Conservation (phyloP, 2,888 invertebrate species). For the Timandra comae region DNA sequence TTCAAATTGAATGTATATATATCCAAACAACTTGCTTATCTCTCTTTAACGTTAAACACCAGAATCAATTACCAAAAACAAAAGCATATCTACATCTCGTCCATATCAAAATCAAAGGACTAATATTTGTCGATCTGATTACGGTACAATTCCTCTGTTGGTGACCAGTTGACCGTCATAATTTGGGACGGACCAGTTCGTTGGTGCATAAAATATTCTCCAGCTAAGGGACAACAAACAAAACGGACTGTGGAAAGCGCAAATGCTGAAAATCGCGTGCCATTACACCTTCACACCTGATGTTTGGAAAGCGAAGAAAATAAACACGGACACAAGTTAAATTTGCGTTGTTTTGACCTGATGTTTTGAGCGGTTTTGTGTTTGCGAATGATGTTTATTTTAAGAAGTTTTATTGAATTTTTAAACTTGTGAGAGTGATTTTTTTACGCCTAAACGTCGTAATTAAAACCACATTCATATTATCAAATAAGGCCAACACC, state of each 20-base stretch:
- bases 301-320: constrained; percentile 31
- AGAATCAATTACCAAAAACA: no score
- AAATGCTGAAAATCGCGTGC: constrained; percentile 55
- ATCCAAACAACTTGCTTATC: no score
- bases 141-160: constrained; percentile 41
- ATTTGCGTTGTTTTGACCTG: no score
- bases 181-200: constrained; percentile 60
- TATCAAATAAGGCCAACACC: no score
- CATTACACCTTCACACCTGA: constrained; percentile 69
- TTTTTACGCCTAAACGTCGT: no score
- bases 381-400: no score
- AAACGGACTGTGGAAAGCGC: constrained; percentile 42
- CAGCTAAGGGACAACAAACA: constrained; percentile 37
- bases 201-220: constrained; percentile 72
- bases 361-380: no score
- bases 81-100: constrained; percentile 44
- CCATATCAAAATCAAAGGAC: constrained; percentile 49
- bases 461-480: no score
- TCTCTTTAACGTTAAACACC: no score
- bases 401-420: no score
- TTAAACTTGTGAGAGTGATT: no score
- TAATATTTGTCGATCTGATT: constrained; percentile 71
- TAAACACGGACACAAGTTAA: constrained; percentile 7
- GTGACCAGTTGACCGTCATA: constrained; percentile 75
- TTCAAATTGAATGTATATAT: no score